Base-by-base conservation (phyloP, 2,113 vertebrate species). In the Dasypus novemcinctus region DNA sequence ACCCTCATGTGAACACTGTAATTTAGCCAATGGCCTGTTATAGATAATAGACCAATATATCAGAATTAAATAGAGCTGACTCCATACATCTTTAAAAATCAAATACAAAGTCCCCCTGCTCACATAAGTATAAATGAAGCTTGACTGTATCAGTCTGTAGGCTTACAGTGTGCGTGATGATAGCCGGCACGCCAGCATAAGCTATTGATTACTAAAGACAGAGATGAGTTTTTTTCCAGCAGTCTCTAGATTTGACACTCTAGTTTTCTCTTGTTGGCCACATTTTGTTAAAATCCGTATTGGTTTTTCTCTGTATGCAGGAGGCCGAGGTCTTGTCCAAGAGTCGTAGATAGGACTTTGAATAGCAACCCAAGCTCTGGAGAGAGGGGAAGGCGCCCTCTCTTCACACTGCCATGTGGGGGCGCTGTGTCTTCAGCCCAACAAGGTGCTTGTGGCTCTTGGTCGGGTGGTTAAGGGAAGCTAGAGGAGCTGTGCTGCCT, bases 51-150 rank as follows among this genome's bases (percentile, higher is more conserved):
- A 82, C 96, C 98, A 97, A 98, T 98, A 97, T 93, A 97, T 97
- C 97, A 97, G 98, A 97, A 98, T 98, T 98, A 97, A 97, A 95
- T 95, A 98, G 94, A 91, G 49, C 93, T 69, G 95, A 95, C 95
- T 95, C 96, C 80, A 89, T 92, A 18, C 97, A 97, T 98, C 97
- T 98, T 98, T 97, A 97, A 98, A 97, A 98, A 97, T 94, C 97
- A 98, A 97, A 98, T 72, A 96, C 96, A 95, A 89, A 98, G 97
- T 96, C 96, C 93, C 97, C 95, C 96, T 97, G 97, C 96, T 90
- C 94, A 95, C 96, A 98, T 98, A 98, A 98, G 98, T 98, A 98
- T 96, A 98, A 98, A 98, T 97, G 96, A 98, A 97, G 96, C 93
- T 87, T 95, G 98, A 97, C 97, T 97, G 89, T 97, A 95, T 97